Evolutionary conservation across 2,797 vertebrate species (phyloP).

Genomic region (Pseudocheirus occidentalis): DNA sequence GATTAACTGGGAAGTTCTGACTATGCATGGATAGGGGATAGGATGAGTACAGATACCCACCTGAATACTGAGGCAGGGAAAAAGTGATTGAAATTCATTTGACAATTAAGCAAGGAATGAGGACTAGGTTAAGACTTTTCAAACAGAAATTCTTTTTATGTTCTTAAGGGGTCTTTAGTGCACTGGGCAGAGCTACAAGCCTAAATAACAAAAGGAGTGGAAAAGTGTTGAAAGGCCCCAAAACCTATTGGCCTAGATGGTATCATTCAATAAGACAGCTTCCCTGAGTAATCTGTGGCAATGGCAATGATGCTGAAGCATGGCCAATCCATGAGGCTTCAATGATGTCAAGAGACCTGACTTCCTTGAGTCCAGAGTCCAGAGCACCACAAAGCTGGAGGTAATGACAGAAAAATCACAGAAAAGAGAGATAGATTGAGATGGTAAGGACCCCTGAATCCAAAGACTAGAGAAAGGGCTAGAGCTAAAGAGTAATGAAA

Average conservation of each 20-base stretch:
- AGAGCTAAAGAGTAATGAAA: background rate
- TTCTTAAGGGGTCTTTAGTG: background rate
- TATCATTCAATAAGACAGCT: background rate
- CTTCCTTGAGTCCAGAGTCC: no score
- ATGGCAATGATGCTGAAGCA: background rate
- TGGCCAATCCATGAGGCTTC: no score
- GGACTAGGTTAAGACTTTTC: background rate
- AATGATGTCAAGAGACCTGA: no score
- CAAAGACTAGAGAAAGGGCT: background rate
- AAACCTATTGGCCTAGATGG: background rate
- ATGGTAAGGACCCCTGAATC: background rate
- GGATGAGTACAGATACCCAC: background rate
- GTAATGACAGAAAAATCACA: background rate
- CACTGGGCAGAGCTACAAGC: background rate
- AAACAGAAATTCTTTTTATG: background rate
- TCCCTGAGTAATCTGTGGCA: background rate
- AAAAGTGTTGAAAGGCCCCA: background rate
- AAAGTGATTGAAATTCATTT: background rate
- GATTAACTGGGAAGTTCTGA: background rate
- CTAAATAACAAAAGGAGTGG: background rate
- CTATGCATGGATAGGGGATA: background rate
- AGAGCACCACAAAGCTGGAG: background rate
- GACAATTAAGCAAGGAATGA: background rate
- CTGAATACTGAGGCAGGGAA: background rate
- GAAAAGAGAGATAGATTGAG: background rate